A percentile compares a stretch with the other conserved stretches of the same genome.
These are phyloP conservation scores for Oreortyx pictus DNA, from an alignment of 2,797 vertebrate species.

Conservation along the genomic window DNA sequence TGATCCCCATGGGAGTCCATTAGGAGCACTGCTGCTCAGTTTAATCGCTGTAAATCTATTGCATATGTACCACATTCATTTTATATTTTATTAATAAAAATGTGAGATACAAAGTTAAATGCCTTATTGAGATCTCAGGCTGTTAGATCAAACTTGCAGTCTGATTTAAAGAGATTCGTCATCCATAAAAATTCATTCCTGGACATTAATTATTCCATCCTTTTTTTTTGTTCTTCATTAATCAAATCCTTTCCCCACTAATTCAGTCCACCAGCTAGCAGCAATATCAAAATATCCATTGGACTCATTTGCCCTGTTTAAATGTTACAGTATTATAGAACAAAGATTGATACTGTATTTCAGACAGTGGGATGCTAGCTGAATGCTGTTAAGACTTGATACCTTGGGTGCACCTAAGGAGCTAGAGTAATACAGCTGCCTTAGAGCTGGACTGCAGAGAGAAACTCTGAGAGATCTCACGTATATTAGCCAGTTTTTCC, in stretches of 20 bases:
- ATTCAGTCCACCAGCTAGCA: background rate
- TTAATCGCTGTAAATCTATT: background rate
- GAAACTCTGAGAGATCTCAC: background rate
- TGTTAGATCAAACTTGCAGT: slow-evolving; percentile 23
- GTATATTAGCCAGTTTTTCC: background rate
- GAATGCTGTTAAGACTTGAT: background rate
- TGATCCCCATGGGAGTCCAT: background rate
- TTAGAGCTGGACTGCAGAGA: background rate
- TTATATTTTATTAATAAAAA: slow-evolving; percentile 55
- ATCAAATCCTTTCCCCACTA: slow-evolving; percentile 19
- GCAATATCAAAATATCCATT: slow-evolving; percentile 2
- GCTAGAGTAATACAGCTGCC: background rate
- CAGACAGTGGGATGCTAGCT: background rate
- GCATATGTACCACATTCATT: background rate
- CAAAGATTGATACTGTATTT: slow-evolving; percentile 8
- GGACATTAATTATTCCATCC: slow-evolving; percentile 47
- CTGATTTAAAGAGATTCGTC: slow-evolving; percentile 11
- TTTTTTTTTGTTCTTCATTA: background rate
- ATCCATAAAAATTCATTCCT: background rate
- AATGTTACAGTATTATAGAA: slow-evolving; percentile 28
- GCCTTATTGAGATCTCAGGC: slow-evolving; percentile 25
- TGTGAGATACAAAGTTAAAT: slow-evolving; percentile 17
- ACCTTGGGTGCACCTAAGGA: background rate
- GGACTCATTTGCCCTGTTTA: background rate
- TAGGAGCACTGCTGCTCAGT: background rate